Evolutionary conservation across 1,140 invertebrate genomes (phyloP), one percentile per base, ranked within the genome.

Genomic region (Notospermus geniculatus): DNA sequence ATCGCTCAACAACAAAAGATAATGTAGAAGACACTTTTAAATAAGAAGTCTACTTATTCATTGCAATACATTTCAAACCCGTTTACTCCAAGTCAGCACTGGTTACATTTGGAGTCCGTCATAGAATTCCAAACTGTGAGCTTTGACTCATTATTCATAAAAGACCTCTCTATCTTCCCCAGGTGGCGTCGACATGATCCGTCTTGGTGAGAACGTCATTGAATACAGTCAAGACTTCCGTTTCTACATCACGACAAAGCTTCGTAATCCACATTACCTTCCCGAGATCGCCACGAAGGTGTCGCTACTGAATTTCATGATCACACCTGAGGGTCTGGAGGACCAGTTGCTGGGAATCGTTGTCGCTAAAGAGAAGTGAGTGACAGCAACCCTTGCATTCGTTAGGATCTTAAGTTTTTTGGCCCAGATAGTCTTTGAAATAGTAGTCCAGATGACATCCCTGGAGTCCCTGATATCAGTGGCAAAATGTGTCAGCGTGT

Each of bases 331-430:
- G 65, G 81, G 81, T 57, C 63, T 83, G n/a, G 80, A 83, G 63
- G 81, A 83, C 61, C 80, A 83, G 68, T 65, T 83, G 23, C 70
- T 82, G 58, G 80, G 80, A 50, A 82, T 82, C 57, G 81, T 83
- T n/a, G 81, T 83, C 2, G 80, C 81, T 32, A 83, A 82, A 66
- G 81, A 83, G 66, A 79, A 71, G 80, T 85, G 62, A 66, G 67
- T 25, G 22, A 22, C 15, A 7, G 32, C 32, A 36, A 36, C 32
- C 62, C 7, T n/a, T n/a, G n/a, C n/a, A n/a, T n/a, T n/a, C n/a
- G n/a, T n/a, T n/a, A n/a, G n/a, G n/a, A n/a, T n/a, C n/a, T n/a
- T n/a, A n/a, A n/a, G n/a, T n/a, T n/a, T n/a, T n/a, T n/a, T n/a
- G n/a, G n/a, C n/a, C n/a, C n/a, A n/a, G n/a, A n/a, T n/a, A n/a